Evolutionary conservation across 2,113 vertebrate species (phyloP).

Genomic region (Nibea coibor): DNA sequence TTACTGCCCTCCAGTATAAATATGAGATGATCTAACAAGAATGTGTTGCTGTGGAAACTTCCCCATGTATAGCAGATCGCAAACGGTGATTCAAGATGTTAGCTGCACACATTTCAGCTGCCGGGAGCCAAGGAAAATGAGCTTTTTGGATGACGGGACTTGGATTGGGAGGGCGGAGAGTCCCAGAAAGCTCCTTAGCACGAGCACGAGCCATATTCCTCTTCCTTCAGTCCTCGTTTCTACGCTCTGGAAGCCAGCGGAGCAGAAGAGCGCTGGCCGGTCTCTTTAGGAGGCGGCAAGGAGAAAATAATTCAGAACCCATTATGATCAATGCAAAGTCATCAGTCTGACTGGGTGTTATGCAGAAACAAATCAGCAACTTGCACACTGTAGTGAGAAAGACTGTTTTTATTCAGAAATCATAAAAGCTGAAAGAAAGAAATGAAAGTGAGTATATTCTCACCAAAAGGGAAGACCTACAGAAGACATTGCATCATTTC

Average conservation of each 20-base stretch:
- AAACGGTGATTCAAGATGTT: slow-evolving; percentile 80
- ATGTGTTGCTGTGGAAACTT: slow-evolving; percentile 79
- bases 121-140: slow-evolving; percentile 75
- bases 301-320: slow-evolving; percentile 28
- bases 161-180: slow-evolving; percentile 49
- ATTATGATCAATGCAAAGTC: slow-evolving; percentile 17
- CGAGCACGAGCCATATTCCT: slow-evolving; percentile 48
- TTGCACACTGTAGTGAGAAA: background rate
- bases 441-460: background rate
- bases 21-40: slow-evolving; percentile 71
- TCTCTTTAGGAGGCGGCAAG: slow-evolving; percentile 21
- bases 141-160: slow-evolving; percentile 68
- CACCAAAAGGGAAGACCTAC: background rate
- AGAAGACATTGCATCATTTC: background rate
- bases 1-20: slow-evolving; percentile 65
- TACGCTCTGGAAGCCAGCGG: slow-evolving; percentile 9
- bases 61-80: slow-evolving; percentile 60
- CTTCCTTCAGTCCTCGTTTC: slow-evolving; percentile 37
- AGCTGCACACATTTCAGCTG: slow-evolving; percentile 56
- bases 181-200: slow-evolving; percentile 56
- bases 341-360: slow-evolving; percentile 30
- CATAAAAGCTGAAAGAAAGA: background rate
- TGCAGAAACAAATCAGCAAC: slow-evolving; percentile 2
- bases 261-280: slow-evolving; percentile 37
- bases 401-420: background rate